Conservation (phyloP, 2,113 vertebrate genomes). For the Chamaetylas fuelleborni region DNA sequence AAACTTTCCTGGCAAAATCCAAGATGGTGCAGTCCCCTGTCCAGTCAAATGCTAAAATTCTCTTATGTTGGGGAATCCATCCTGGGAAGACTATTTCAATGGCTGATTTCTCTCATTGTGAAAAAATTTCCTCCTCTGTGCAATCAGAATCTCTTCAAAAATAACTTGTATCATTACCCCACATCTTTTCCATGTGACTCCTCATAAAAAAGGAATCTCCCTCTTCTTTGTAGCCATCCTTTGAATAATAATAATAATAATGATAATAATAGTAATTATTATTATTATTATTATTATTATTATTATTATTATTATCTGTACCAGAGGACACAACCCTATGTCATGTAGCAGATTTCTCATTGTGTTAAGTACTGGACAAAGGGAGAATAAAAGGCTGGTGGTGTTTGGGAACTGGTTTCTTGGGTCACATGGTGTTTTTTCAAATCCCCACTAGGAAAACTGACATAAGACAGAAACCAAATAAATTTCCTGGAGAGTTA, state of each 20-base stretch:
- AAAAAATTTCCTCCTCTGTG: neutral
- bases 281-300: no score
- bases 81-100: neutral
- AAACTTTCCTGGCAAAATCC: neutral
- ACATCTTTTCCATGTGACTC: fast-evolving
- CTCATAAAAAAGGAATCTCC: neutral
- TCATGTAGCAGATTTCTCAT: neutral
- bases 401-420: neutral
- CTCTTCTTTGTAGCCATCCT: neutral
- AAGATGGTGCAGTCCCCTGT: no score
- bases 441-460: neutral
- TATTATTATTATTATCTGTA: neutral
- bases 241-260: neutral
- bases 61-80: neutral
- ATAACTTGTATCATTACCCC: neutral
- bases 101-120: neutral
- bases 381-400: neutral
- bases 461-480: neutral
- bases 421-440: neutral
- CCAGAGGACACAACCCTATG: neutral
- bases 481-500: neutral
- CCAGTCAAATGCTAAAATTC: neutral
- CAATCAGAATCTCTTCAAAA: neutral
- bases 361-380: neutral
- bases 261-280: no score